Evolutionary conservation across 1,140 invertebrate species (phyloP).

Genomic region (Macrosteles quadrilineatus): DNA sequence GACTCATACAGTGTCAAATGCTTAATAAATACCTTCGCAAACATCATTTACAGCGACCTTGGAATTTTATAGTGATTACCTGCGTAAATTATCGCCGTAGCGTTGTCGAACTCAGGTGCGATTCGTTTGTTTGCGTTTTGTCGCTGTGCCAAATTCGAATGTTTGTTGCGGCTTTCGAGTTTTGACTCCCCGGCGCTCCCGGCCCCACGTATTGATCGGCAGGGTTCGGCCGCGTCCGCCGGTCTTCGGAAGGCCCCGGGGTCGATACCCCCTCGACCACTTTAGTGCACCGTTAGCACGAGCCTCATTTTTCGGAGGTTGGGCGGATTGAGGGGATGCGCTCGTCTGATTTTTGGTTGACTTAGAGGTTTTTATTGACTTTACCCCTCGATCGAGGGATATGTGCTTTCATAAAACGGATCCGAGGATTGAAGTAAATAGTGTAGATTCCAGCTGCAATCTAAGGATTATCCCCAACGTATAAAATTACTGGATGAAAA

Average conservation of each 20-base stretch:
- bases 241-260: constrained; percentile 23
- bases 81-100: no score
- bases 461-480: no score
- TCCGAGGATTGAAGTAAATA: no score
- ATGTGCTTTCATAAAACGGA: no score
- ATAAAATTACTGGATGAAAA: no score
- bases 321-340: background rate
- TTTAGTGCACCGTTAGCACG: constrained; percentile 31
- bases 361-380: constrained; percentile 21
- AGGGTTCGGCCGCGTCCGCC: constrained; percentile 12
- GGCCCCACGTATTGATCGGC: constrained; percentile 23
- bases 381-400: background rate
- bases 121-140: constrained; percentile 20
- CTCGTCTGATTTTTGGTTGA: constrained; percentile 22
- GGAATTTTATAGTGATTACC: no score
- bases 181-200: constrained; percentile 21
- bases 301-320: constrained; percentile 28
- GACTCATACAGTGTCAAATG: no score
- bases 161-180: constrained; percentile 32
- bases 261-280: constrained; percentile 29
- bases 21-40: no score
- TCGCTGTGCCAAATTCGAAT: constrained; percentile 28
- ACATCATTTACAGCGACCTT: no score
- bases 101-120: background rate
- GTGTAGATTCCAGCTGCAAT: no score